Evolutionary conservation across 2,888 invertebrate species (phyloP), one percentile per base, ranked within the genome.

Genomic region (Drosophila longiperda): DNA sequence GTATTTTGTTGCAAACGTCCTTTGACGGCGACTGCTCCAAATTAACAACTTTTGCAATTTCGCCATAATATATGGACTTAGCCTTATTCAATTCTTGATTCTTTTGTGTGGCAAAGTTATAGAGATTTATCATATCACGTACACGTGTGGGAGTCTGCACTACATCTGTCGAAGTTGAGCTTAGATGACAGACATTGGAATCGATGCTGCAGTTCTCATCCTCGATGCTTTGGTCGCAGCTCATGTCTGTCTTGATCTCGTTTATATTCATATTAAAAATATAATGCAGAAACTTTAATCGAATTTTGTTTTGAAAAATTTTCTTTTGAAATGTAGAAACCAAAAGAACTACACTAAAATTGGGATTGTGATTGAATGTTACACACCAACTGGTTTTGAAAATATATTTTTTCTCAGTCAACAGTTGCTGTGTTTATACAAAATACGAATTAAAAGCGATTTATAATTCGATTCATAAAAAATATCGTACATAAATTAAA

Each of bases 101-200:
- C 74, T 81, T 80, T 32, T 82, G 79, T 3, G 86, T 76, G 6
- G 89, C 92, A 45, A 83, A 86, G 48, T 92, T 90, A 49, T 92
- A 92, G 3, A 86, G 78, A 32, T 88, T 88, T 12, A 92, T 86
- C 92, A 92, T 92, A 54, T 92, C 92, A 6, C 92, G 90, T 17
- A 92, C 92, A 50, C 84, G 81, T 11, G 91, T 75, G 0, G 82
- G 82, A 5, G 82, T 68, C 59, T 52, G 66, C 20, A 55, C 70
- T 7, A 29, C 9, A 8, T 66, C 65, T 29, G 48, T 42, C 12
- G 52, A 23, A 29, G 9, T 40, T 49, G 23, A 45, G 38, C 48
- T 63, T n/a, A 26, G 49, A 12, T 52, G 54, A 2, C 80, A 79
- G 40, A 33, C 68, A 0, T 61, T 66, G n/a, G 90, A 80, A 40